Evolutionary conservation across 2,113 vertebrate genomes (phyloP), one percentile per base, ranked within the genome.

Genomic region (Falco punctatus): DNA sequence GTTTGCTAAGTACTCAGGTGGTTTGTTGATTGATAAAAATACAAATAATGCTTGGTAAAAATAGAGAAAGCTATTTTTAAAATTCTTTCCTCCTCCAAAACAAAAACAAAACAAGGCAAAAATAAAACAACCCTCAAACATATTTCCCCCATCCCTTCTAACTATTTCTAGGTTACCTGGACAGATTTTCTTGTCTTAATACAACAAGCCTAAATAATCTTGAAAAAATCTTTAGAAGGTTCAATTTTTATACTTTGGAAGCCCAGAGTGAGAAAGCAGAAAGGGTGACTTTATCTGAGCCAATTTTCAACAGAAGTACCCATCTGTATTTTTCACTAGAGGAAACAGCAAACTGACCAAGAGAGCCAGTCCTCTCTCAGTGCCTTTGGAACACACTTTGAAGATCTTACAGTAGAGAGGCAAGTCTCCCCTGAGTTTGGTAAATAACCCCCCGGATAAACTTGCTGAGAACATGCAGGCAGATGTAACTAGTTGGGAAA

Each of bases 21-120:
- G 86, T 81, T 90, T 80, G 78, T 12, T 71, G 87, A 33, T 42
- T 55, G 72, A 92, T 78, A 78, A 85, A 94, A 94, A 81, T 52
- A 81, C 46, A 81, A 61, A 48, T 46, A 79, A 84, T 44, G 42
- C 40, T 64, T 48, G 46, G 35, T 86, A 90, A 90, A 95, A 91
- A 49, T 10, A 54, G 15, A 54, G 16, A 59, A 69, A 66, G 35
- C 11, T 27, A 30, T 46, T 78, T 67, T 71, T 19, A 40, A 73
- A 95, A 69, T 48, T 81, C 16, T 49, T 79, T 16, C 13, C 12
- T 15, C 12, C 32, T 58, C n/a, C 15, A 58, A 94, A 92, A 30
- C 11, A 42, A 65, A 86, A 77, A 3, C 28, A 55, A 79, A 66
- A 8, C 17, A 66, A 51, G 86, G 13, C 4, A 30, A 38, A 55